Evolutionary conservation across 2,888 invertebrate species (phyloP), one percentile per base, ranked within the genome.

Genomic region (Harpalus rubripes): DNA sequence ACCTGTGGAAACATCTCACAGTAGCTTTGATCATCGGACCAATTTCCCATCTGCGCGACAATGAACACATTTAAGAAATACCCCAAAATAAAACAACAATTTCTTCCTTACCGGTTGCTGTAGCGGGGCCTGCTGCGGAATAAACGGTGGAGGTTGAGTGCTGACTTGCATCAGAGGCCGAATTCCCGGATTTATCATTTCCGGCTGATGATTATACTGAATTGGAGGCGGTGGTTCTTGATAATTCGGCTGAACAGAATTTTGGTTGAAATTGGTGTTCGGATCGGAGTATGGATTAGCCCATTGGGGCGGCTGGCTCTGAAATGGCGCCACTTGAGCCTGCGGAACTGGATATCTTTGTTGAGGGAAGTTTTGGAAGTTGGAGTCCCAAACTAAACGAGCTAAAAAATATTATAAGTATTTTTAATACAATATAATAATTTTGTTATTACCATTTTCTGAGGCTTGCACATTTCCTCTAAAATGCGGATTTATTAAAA

Each of bases 401-500:
- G 88, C 88, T 88, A 85, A 26, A 86, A 86, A 72, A 44, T 52
- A 85, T 18, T 15, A 74, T 74, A 56, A 58, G 8, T 22, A 52
- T 5, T 74, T 56, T 32, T 5, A 52, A 52, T 52, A 52, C 12
- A 52, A 52, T 52, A 12, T 52, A 52, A 52, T 52, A 3, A 12
- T 52, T 52, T 3, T 12, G 0, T 26, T 26, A n/a, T 91, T 89
- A 94, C 92, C 93, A 88, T 93, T 93, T 86, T 91, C 92, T 0
- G 90, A 89, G 10, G 93, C 92, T 86, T 93, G 93, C 86, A 93
- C 93, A 76, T 91, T 92, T 15, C 93, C 95, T 90, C 93, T 93
- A 88, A 94, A 95, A 89, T 94, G 94, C 7, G 94, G 96, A 91
- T 94, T 95, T 88, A 94, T 95, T 88, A 93, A 92, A 89, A 93